phyloP scores from a whole-genome alignment of 1,140 invertebrate genomes.

The Gonatopus flavifemur region DNA sequence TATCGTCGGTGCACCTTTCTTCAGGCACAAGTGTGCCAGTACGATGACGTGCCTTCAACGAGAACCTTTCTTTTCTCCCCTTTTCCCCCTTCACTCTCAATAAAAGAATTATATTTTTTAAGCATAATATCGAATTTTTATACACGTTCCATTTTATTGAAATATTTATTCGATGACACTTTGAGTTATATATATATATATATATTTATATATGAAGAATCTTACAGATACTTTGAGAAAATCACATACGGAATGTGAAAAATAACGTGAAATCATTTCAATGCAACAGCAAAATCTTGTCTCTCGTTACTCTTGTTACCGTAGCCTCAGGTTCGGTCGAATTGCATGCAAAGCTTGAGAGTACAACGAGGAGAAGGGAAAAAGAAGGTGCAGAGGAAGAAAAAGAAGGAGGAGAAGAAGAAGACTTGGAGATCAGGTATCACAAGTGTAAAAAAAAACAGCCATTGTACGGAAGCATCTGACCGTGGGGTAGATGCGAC shows the following conservation, averaged over 20 bases:
- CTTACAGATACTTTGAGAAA: no score
- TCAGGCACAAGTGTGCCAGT: slow-evolving; percentile 34
- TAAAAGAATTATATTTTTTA: no score
- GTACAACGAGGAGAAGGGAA: slow-evolving; percentile 19
- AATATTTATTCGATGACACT: no score
- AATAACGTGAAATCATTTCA: no score
- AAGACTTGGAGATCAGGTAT: slow-evolving; percentile 55
- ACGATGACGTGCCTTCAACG: slow-evolving; percentile 13
- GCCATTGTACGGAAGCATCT: slow-evolving; percentile 53
- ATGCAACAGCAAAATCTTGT: no score
- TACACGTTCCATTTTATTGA: no score
- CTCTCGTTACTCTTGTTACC: no score
- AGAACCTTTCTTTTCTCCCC: slow-evolving; percentile 10
- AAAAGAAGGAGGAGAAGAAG: slow-evolving; percentile 23
- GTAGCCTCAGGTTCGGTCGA: no score
- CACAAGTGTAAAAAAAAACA: slow-evolving; percentile 45
- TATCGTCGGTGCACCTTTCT: slow-evolving; percentile 28
- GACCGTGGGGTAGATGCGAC: slow-evolving; percentile 49
- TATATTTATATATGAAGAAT: not conserved
- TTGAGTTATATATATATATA: not conserved
- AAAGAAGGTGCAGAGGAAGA: slow-evolving; percentile 20
- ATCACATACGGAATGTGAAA: no score
- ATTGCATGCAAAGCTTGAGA: no score
- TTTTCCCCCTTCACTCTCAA: slow-evolving; percentile 15
- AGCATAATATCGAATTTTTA: no score